Percentiles rank a stretch among this genome's conserved stretches.
Conservation (phyloP, 2,888 invertebrate species). For the Ochropacha duplaris region DNA sequence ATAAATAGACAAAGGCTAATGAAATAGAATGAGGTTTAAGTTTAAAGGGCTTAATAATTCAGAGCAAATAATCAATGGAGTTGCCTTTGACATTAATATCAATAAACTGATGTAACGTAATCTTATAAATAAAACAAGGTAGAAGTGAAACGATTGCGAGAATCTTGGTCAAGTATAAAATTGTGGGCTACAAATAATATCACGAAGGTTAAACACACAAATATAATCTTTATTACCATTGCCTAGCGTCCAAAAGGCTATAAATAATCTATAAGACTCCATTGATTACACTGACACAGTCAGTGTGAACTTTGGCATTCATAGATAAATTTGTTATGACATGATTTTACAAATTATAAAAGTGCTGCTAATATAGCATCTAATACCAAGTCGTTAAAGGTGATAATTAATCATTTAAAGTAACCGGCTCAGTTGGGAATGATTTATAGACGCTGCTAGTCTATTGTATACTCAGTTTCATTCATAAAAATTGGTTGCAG, state of each 20-base stretch:
- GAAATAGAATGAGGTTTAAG: background rate
- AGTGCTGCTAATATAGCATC: slow-evolving; percentile 12
- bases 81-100: background rate
- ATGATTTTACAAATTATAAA: slow-evolving; percentile 10
- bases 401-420: slow-evolving; percentile 18
- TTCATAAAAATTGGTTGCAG: slow-evolving; percentile 42
- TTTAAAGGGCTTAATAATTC: background rate
- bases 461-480: slow-evolving; percentile 30
- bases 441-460: slow-evolving; percentile 36
- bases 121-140: slow-evolving; percentile 1
- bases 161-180: slow-evolving; percentile 6
- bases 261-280: slow-evolving; percentile 11
- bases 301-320: slow-evolving; percentile 40
- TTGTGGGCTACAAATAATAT: slow-evolving; percentile 2
- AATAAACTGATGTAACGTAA: background rate
- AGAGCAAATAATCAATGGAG: background rate
- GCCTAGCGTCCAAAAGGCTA: slow-evolving; percentile 27
- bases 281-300: slow-evolving; percentile 39
- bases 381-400: slow-evolving; percentile 22
- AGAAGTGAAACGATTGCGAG: background rate
- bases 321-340: slow-evolving; percentile 27
- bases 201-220: slow-evolving; percentile 9
- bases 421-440: slow-evolving; percentile 23
- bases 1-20: background rate
- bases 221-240: slow-evolving; percentile 28